Conservation (phyloP, 1,140 invertebrate species). For the Psilanteris sp. region DNA sequence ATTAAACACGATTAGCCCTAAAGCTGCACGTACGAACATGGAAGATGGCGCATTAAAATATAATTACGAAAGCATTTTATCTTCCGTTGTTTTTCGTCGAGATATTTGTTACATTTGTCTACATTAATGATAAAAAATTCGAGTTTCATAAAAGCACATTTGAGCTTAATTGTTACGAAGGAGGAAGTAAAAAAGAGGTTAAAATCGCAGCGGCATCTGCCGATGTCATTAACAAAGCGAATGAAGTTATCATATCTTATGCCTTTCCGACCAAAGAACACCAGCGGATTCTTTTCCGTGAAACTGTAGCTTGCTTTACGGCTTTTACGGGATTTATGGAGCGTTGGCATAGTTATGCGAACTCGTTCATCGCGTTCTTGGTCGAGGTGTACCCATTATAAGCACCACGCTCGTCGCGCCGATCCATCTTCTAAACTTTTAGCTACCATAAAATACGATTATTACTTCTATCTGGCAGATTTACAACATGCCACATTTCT, state of each 20-base stretch:
- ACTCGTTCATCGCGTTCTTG: constrained; percentile 46
- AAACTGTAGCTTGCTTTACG: constrained; percentile 60
- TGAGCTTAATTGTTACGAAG: constrained; percentile 2
- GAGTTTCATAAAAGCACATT: too few relatives aligned
- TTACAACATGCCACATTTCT: constrained; percentile 42
- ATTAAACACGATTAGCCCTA: too few relatives aligned
- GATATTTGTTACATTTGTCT: too few relatives aligned
- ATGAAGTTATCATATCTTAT: constrained; percentile 30
- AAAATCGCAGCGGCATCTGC: constrained; percentile 44
- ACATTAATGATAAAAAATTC: too few relatives aligned
- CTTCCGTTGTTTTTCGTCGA: too few relatives aligned
- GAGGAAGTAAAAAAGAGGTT: constrained; percentile 13
- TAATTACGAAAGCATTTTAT: too few relatives aligned
- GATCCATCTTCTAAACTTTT: constrained; percentile 63
- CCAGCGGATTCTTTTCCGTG: constrained; percentile 47
- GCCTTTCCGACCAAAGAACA: constrained; percentile 4
- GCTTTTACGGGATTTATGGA: constrained; percentile 55
- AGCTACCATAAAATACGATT: constrained; percentile 62
- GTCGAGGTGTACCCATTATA: constrained; percentile 59
- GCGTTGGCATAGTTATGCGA: constrained; percentile 57
- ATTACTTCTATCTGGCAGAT: constrained; percentile 64
- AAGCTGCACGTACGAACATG: too few relatives aligned
- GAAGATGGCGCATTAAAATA: too few relatives aligned
- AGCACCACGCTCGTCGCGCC: constrained; percentile 51
- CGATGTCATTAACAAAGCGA: constrained; percentile 41